Base-by-base conservation (phyloP, 2,113 vertebrate species). In the Hemiprocne comata region DNA sequence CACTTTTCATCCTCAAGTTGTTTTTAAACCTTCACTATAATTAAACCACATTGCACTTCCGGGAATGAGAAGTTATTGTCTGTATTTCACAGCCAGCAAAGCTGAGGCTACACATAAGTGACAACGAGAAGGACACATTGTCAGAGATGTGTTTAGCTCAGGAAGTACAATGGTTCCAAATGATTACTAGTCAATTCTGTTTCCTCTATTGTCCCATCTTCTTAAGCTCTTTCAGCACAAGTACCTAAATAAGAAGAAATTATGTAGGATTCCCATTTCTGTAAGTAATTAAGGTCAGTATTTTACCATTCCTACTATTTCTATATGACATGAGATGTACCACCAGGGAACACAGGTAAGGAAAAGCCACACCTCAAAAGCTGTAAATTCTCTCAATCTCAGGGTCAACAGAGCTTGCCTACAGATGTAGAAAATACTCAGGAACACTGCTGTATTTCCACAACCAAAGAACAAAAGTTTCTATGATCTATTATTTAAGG, bases 1-100 rank as follows among this genome's bases (percentile, higher is more conserved):
- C 36, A 82, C 87, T 93, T 71, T 46, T 73, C 71, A 83, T 91
- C 67, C 78, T 70, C 62, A 83, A 85, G 81, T 87, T 89, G 73
- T 81, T 95, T 95, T 93, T 79, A 93, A 95, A 82, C 58, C 66
- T 83, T 70, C 55, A 38, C 75, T 85, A 8, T 85, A 95, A 93
- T 82, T 80, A 89, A 94, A 51, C n/a, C 74, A 51, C 85, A 83
- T 95, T 53, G 81, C 14, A 60, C 38, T 81, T 40, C 29, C 36
- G 10, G 67, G 57, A 62, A 73, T 51, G 42, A 87, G 75, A 76
- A 71, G 80, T 80, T 92, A 76, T 33, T 54, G 85, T 62, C 82
- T n/a, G 5, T 72, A 57, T 66, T 76, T 80, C 81, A 89, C 67
- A 89, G 85, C 34, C 65, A 92, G 85, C 70, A 87, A 86, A 85